Evolutionary conservation across 2,797 vertebrate genomes (phyloP), one percentile per base, ranked within the genome.

Genomic region (Hypotaenidia philippensis): DNA sequence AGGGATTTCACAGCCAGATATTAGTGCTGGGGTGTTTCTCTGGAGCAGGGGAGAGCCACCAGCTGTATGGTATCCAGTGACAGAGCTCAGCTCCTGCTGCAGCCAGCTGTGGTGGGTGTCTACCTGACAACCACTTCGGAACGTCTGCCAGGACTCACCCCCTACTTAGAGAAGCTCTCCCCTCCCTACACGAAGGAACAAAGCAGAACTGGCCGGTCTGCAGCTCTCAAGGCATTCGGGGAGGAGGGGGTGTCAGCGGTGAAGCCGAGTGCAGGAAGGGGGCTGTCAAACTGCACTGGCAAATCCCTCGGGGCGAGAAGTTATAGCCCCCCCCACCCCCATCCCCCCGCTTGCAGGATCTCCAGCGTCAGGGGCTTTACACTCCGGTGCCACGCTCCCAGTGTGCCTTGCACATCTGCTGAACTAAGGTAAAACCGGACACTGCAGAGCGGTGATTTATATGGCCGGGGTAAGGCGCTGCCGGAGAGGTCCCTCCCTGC

Each of bases 341-440:
- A 52, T 64, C 77, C 65, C 77, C n/a, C 83, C 45, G 87, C 94
- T 44, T 22, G 41, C 52, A 60, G 66, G 36, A 41, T 85, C 66
- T 52, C 26, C 55, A 26, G 57, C 8, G 1, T 64, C 72, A 10
- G n/a, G 82, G 60, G 75, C 64, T 83, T 61, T 89, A 45, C 87
- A 65, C 83, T 88, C 74, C 86, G 74, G 92, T 17, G 47, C 61
- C 65, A n/a, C 0, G 1, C 15, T 90, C 82, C 82, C 21, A 52
- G 49, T 55, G 63, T 94, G 92, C 94, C 93, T 75, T 53, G 89
- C 94, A 96, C 87, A 90, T 90, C 87, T 95, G 95, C 92, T 95
- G 94, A 94, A 87, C 91, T 50, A 87, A 85, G 89, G 89, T 45
- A 94, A 95, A 94, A 90, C 52, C 0, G 60, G 94, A 53, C 94